Evolutionary conservation across 1,140 invertebrate genomes (phyloP).

Genomic region (Asobara japonica): DNA sequence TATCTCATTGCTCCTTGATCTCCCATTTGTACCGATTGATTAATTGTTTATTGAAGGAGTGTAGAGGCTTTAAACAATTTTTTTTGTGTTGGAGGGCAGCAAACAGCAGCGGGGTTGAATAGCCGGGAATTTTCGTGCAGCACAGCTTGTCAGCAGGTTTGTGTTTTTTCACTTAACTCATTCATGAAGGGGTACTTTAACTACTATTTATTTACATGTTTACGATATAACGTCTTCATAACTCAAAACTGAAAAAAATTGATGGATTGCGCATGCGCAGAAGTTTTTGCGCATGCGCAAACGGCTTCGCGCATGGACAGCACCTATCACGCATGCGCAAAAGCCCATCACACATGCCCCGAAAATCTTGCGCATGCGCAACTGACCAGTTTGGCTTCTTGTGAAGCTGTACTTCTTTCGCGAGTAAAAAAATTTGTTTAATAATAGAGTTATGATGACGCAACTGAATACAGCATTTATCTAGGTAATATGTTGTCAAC

Average conservation of each 20-base stretch:
- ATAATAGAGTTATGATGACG: conserved; percentile 25
- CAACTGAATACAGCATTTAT: conserved; percentile 43
- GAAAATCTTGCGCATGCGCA: too few species aligned
- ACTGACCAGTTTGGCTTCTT: too few species aligned
- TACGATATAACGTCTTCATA: conserved; percentile 21
- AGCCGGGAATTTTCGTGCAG: conserved; percentile 64
- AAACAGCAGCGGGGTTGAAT: conserved; percentile 67
- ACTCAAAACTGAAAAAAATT: conserved; percentile 15
- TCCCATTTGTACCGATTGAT: too few species aligned
- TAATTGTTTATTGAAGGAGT: conserved; percentile 48
- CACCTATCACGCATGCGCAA: too few species aligned
- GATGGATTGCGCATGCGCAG: background rate
- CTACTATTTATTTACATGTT: conserved; percentile 60
- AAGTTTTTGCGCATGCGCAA: too few species aligned
- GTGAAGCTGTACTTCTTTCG: too few species aligned
- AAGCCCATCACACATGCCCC: too few species aligned
- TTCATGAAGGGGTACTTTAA: conserved; percentile 58
- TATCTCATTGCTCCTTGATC: too few species aligned
- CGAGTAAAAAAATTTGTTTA: too few species aligned
- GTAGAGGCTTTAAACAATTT: conserved; percentile 48
- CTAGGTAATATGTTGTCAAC: conserved; percentile 53
- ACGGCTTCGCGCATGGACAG: too few species aligned
- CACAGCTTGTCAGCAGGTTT: conserved; percentile 68
- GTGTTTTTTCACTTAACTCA: conserved; percentile 58
- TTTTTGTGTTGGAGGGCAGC: conserved; percentile 62